Percentiles rank a stretch among this genome's conserved stretches.
Conservation (phyloP, 1,140 invertebrate genomes). For the Philopotamus ludificatus region DNA sequence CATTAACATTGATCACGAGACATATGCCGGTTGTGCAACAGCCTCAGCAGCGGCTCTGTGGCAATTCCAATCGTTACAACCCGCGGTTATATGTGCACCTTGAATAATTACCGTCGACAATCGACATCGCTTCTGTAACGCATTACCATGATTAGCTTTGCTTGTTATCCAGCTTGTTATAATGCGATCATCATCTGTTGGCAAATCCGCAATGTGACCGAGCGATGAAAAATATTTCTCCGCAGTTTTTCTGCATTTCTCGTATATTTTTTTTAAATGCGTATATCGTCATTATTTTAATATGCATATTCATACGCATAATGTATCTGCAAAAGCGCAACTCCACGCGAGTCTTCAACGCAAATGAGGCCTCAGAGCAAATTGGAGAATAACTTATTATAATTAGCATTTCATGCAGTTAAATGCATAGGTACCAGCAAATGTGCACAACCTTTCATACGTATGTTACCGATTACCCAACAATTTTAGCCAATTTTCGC, state of each 20-base stretch:
- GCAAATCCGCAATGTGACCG: no score
- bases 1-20: background rate
- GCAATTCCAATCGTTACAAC: background rate
- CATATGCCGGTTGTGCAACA: background rate
- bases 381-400: slow-evolving; percentile 13
- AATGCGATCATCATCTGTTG: no score
- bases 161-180: no score
- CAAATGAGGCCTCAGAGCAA: slow-evolving; percentile 25
- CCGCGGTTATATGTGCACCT: background rate
- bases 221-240: no score
- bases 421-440: slow-evolving; percentile 22
- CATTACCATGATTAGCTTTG: no score
- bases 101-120: background rate
- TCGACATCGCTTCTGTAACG: no score
- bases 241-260: background rate
- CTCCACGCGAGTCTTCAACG: background rate
- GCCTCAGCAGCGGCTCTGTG: background rate
- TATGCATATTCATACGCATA: background rate
- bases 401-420: slow-evolving; percentile 39
- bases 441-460: slow-evolving; percentile 37
- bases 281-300: background rate
- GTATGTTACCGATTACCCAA: slow-evolving; percentile 36
- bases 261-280: background rate
- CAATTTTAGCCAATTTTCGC: slow-evolving; percentile 38
- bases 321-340: background rate